Conservation (phyloP, 2,888 invertebrate species). For the Trimorus sp. region DNA sequence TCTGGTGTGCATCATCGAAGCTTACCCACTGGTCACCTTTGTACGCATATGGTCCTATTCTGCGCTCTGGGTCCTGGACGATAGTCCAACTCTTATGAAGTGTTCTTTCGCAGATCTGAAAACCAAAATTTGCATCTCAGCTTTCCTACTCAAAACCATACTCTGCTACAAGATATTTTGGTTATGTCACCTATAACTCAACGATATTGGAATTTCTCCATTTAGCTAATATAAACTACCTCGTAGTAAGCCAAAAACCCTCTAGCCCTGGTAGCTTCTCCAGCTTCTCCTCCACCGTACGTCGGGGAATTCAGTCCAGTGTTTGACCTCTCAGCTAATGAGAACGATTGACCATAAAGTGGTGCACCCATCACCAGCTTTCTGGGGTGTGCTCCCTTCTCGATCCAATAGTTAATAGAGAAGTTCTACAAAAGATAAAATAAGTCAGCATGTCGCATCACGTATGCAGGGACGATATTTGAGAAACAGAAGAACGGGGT, state of each 20-base stretch:
- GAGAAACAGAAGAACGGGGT: not conserved
- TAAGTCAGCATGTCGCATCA: too few species aligned
- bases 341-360: slow-evolving; percentile 94
- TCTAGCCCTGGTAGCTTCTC: slow-evolving; percentile 92
- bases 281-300: slow-evolving; percentile 94
- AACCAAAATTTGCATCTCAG: not conserved
- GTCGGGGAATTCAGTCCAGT: slow-evolving; percentile 89
- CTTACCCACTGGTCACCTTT: slow-evolving; percentile 95
- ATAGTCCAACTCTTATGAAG: slow-evolving; percentile 89
- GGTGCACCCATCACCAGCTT: slow-evolving; percentile 94
- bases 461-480: not conserved
- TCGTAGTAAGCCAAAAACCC: slow-evolving; percentile 95
- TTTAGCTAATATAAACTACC: slow-evolving; percentile 81
- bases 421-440: slow-evolving; percentile 84
- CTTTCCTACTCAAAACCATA: not conserved
- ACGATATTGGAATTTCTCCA: too few species aligned
- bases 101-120: slow-evolving; percentile 90
- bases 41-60: slow-evolving; percentile 94
- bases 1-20: slow-evolving; percentile 93
- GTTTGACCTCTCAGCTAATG: slow-evolving; percentile 85
- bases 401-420: slow-evolving; percentile 94
- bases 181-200: too few species aligned
- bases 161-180: too few species aligned
- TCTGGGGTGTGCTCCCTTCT: slow-evolving; percentile 89
- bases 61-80: slow-evolving; percentile 88